Conservation (phyloP, 2,888 invertebrate species). For the Eupithecia insigniata region DNA sequence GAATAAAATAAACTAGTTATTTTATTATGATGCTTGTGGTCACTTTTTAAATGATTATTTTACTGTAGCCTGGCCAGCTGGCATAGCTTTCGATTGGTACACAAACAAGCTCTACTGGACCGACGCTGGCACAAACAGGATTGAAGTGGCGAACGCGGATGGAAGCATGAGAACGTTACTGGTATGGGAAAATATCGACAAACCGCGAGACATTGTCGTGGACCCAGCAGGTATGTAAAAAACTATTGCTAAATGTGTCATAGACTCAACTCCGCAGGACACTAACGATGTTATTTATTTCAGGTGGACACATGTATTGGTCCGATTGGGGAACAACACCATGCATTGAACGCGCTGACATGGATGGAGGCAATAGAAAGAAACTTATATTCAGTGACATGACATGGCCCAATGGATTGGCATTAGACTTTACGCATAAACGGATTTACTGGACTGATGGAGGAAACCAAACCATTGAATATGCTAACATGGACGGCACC, state of each 20-base stretch:
- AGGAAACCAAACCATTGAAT: conserved; percentile 91
- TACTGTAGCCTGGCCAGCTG: conserved; percentile 89
- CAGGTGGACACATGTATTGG: conserved; percentile 94
- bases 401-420: conserved; percentile 93
- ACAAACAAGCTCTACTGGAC: conserved; percentile 95
- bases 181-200: conserved; percentile 92
- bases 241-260: neutral
- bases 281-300: neutral
- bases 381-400: conserved; percentile 87
- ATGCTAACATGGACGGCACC: conserved; percentile 90
- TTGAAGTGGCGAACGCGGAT: conserved; percentile 94
- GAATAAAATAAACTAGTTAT: neutral
- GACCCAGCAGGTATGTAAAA: conserved; percentile 88
- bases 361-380: conserved; percentile 91
- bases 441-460: conserved; percentile 95
- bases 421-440: conserved; percentile 89
- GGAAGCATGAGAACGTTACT: conserved; percentile 91
- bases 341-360: conserved; percentile 93
- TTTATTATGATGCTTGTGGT: neutral
- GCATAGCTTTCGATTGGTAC: conserved; percentile 93
- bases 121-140: conserved; percentile 92
- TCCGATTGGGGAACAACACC: conserved; percentile 93
- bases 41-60: neutral
- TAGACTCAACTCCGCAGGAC: neutral
- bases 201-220: conserved; percentile 94